phyloP scores from a whole-genome alignment of 2,113 vertebrate genomes.

The Hoplias malabaricus region DNA sequence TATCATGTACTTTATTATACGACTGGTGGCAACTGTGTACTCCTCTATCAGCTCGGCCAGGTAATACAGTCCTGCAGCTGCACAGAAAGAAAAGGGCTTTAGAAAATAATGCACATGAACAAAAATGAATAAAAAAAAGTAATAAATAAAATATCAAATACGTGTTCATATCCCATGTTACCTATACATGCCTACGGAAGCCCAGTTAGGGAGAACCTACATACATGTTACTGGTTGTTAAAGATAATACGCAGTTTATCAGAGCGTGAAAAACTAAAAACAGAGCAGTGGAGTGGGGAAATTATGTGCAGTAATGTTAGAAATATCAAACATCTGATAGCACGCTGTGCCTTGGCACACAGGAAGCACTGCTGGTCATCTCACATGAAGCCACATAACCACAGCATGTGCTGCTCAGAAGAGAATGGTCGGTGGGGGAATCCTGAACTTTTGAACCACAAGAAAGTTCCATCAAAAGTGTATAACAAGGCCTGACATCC shows the following conservation, averaged over 20 bases:
- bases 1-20: constrained; percentile 98
- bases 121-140: not conserved
- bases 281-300: not conserved
- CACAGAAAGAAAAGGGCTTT: not conserved
- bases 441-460: not conserved
- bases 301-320: not conserved
- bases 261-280: not conserved
- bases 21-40: constrained; percentile 90
- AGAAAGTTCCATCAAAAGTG: not conserved
- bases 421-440: not conserved
- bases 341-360: not conserved
- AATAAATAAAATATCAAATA: too few species aligned
- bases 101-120: constrained; percentile 9
- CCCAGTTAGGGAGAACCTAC: too few species aligned
- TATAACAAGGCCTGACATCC: not conserved
- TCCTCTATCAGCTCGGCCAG: constrained; percentile 95
- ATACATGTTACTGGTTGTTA: too few species aligned
- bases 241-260: not conserved
- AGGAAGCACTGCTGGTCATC: not conserved
- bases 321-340: too few species aligned
- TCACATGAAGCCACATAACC: not conserved
- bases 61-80: constrained; percentile 95
- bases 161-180: not conserved
- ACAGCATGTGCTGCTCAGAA: not conserved
- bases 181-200: too few species aligned